Percentiles rank a stretch among this genome's conserved stretches.
phyloP scores from a whole-genome alignment of 2,113 vertebrate species.

The Girardinichthys multiradiatus region DNA sequence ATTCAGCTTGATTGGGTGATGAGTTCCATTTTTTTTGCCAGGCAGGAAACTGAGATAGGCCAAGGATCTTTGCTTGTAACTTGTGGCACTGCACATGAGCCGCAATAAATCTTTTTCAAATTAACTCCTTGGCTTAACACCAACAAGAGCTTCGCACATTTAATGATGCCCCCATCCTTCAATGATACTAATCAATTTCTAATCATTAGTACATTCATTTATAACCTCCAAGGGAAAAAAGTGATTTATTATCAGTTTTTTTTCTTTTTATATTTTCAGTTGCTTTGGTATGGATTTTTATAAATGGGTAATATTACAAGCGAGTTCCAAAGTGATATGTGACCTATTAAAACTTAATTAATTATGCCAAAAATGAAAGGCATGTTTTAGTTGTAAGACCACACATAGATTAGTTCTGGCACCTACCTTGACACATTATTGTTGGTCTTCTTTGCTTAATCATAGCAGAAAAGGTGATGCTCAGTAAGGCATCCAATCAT shows the following conservation, averaged over 20 bases:
- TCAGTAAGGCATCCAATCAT: slow-evolving; percentile 23
- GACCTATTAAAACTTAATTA: slow-evolving; percentile 5
- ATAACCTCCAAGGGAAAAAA: not conserved
- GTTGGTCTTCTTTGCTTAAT: slow-evolving; percentile 23
- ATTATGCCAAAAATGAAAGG: not conserved
- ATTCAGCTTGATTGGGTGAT: slow-evolving; percentile 57
- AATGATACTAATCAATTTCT: not conserved
- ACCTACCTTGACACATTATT: not conserved
- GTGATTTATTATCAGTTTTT: not conserved
- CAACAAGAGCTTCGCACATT: slow-evolving; percentile 2
- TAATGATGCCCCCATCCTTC: not conserved
- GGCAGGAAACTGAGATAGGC: slow-evolving; percentile 7
- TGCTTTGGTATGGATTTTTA: slow-evolving; percentile 17
- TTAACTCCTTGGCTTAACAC: slow-evolving; percentile 4
- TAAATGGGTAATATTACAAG: slow-evolving; percentile 5
- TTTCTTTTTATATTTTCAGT: not conserved
- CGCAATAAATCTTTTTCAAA: slow-evolving; percentile 26
- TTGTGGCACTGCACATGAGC: slow-evolving; percentile 21
- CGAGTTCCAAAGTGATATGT: slow-evolving; percentile 11
- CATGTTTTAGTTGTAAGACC: not conserved
- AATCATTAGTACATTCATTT: not conserved
- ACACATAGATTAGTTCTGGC: not conserved
- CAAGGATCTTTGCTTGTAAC: slow-evolving; percentile 23
- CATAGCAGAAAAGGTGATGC: slow-evolving; percentile 17
- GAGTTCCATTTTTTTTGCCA: slow-evolving; percentile 40